phyloP scores from a whole-genome alignment of 2,797 vertebrate genomes.

The Poeciliopsis turneri region DNA sequence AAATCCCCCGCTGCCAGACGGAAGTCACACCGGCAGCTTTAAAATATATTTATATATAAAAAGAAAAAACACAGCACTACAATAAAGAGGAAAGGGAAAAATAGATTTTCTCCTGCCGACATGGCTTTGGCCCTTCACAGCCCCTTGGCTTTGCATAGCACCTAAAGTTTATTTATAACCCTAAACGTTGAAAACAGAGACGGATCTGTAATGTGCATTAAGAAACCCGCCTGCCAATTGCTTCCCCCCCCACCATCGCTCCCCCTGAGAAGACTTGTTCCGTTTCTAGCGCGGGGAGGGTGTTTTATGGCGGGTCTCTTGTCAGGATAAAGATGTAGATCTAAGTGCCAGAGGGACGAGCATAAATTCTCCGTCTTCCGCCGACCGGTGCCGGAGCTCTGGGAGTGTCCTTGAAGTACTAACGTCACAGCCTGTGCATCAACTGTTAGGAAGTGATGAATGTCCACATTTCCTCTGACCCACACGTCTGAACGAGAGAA shows the following conservation, averaged over 20 bases:
- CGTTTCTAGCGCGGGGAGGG: constrained; percentile 63
- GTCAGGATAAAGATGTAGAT: constrained; percentile 78
- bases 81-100: constrained; percentile 53
- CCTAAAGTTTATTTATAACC: constrained; percentile 75
- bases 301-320: constrained; percentile 75
- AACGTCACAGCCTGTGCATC: constrained; percentile 71
- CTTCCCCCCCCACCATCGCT: not conserved
- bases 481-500: constrained; percentile 53
- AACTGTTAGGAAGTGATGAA: constrained; percentile 72
- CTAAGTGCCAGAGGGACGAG: constrained; percentile 71
- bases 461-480: constrained; percentile 63
- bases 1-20: constrained; percentile 68
- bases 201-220: constrained; percentile 70
- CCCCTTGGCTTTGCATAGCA: constrained; percentile 56
- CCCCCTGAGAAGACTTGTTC: constrained; percentile 53
- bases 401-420: constrained; percentile 77
- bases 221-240: constrained; percentile 61
- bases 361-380: constrained; percentile 77
- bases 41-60: constrained; percentile 27
- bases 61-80: constrained; percentile 36
- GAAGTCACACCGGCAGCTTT: constrained; percentile 61
- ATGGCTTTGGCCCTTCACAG: constrained; percentile 70
- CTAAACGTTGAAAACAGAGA: constrained; percentile 80
- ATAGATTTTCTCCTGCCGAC: constrained; percentile 72
- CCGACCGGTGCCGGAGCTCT: constrained; percentile 65